A percentile compares a stretch with the other conserved stretches of the same genome.
phyloP scores from a whole-genome alignment of 1,140 invertebrate species.

The Saccostrea glomerata region DNA sequence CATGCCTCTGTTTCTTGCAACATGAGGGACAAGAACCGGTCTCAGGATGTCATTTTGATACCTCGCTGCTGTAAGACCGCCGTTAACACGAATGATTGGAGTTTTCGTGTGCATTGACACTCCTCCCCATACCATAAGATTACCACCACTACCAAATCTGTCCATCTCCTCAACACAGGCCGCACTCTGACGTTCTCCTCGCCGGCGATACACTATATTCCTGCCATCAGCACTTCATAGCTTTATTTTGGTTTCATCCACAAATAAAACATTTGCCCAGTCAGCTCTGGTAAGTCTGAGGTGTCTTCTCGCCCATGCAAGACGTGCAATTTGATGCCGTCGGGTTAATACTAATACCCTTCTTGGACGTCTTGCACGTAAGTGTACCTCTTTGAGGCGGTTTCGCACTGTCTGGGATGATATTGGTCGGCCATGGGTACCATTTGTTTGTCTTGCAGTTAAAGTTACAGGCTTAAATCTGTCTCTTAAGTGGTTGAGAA shows the following conservation, averaged over 20 bases:
- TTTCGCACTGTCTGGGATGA: slow-evolving; percentile 6
- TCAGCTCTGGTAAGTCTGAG: slow-evolving; percentile 47
- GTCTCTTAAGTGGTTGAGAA: not conserved
- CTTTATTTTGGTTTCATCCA: slow-evolving; percentile 40
- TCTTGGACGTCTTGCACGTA: slow-evolving; percentile 30
- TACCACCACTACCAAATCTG: slow-evolving; percentile 20
- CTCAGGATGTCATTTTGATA: not conserved
- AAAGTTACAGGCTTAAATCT: not conserved
- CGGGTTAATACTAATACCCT: slow-evolving; percentile 10
- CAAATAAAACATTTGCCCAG: slow-evolving; percentile 53
- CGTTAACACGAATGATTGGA: not conserved
- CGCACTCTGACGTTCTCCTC: slow-evolving; percentile 1
- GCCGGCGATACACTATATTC: not conserved
- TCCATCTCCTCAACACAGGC: not conserved
- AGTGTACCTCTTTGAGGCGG: no score
- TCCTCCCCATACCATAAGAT: not conserved
- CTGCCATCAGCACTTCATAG: slow-evolving; percentile 40
- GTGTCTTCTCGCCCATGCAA: no score
- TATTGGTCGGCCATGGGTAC: not conserved
- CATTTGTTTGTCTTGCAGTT: not conserved
- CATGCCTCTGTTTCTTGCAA: not conserved
- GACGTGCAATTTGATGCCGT: no score
- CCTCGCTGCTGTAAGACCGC: not conserved
- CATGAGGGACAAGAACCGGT: slow-evolving; percentile 11
- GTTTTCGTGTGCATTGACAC: slow-evolving; percentile 37